Percentiles rank a stretch among this genome's conserved stretches.
Evolutionary conservation across 2,888 invertebrate species (phyloP).

Genomic region (Saturnia japonica): DNA sequence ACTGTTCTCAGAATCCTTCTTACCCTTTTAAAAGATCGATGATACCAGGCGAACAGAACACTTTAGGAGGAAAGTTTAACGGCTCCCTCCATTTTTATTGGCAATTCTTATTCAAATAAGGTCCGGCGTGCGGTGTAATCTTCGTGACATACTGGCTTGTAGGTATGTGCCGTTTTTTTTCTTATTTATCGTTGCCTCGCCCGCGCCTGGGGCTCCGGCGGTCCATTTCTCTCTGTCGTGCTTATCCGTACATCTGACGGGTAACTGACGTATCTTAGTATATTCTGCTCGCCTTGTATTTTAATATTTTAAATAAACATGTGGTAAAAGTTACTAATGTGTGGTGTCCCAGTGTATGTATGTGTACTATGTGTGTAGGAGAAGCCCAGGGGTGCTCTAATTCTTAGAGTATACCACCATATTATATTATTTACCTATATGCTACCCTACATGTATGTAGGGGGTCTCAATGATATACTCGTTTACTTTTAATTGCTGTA

Average conservation of each 20-base stretch:
- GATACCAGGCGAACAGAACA: conserved; percentile 61
- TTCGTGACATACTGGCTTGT: conserved; percentile 71
- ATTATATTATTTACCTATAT: too few relatives aligned
- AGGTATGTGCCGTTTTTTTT: conserved; percentile 69
- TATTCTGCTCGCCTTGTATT: conserved; percentile 56
- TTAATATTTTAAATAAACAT: conserved; percentile 43
- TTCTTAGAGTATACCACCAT: too few relatives aligned
- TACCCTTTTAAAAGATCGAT: conserved; percentile 53
- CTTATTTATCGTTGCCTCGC: conserved; percentile 70
- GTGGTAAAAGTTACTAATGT: conserved; percentile 22
- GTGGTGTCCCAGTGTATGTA: too few relatives aligned
- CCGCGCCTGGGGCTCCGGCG: conserved; percentile 50
- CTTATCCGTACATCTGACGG: conserved; percentile 76
- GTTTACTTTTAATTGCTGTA: neutral
- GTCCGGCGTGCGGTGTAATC: conserved; percentile 62
- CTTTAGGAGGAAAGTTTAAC: conserved; percentile 59
- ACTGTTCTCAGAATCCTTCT: neutral
- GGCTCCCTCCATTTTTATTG: conserved; percentile 62
- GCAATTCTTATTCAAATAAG: conserved; percentile 79
- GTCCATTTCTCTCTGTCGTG: conserved; percentile 77
- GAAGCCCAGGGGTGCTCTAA: too few relatives aligned
- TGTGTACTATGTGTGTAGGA: too few relatives aligned
- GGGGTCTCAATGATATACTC: neutral
- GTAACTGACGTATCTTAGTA: conserved; percentile 67
- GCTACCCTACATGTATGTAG: neutral